Base-by-base conservation (phyloP, 2,888 invertebrate genomes). In the Morpho deidamia region DNA sequence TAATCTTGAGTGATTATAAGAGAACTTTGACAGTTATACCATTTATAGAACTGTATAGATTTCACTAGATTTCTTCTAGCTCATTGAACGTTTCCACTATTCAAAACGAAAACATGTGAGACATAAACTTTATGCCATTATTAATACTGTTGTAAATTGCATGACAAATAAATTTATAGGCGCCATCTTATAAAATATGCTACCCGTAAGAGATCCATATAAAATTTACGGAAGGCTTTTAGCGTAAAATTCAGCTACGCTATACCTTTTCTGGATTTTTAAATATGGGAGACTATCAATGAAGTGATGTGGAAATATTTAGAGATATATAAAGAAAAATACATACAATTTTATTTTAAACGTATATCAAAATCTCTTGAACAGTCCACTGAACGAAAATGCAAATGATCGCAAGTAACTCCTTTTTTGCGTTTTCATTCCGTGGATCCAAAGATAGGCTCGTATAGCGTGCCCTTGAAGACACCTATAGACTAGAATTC, bases 141-240 rank as follows among this genome's bases (percentile, higher is more conserved):
- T 8, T 0, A 7, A 33, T 49, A 35, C 14, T 12, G 49, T n/a
- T 42, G 35, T 7, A 11, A 49, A 35, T 49, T n/a, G 35, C 23
- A 11, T 42, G 14, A 11, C 35, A 37, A 0, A 14, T 49, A 49
- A 39, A 12, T 49, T 49, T 49, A 49, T 49, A 49, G 49, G 42
- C 33, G 11, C 49, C 49, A 49, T 42, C 41, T 12, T 35, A 49
- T 42, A 42, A 49, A 49, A 49, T 42, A 49, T 49, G 49, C 49
- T 42, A 49, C 14, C 34, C 42, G 33, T 46, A 49, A 41, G 49
- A 49, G 49, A 42, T 41, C 35, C 49, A 49, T 42, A 42, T 49
- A 49, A 49, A 49, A 49, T 42, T 42, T 49, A 42, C 42, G 35
- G 49, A 35, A 49, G 49, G 49, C 49, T 49, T 49, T 49, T 49